Base-by-base conservation (phyloP, 2,797 vertebrate species). In the Chrosomus eos region DNA sequence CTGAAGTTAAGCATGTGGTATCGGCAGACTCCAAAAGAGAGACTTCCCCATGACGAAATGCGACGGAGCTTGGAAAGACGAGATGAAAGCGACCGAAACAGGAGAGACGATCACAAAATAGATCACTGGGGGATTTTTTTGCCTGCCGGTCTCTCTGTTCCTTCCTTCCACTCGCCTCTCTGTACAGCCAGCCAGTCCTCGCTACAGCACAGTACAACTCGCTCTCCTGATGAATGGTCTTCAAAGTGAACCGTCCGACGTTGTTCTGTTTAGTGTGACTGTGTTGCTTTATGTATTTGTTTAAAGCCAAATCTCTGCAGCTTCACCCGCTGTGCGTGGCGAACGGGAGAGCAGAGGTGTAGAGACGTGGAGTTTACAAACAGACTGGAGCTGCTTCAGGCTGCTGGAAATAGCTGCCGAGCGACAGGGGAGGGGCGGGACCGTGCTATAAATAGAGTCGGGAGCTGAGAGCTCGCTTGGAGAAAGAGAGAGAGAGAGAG, bases 331-430 rank as follows among this genome's bases (percentile, higher is more conserved):
- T 53, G 78, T 26, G 43, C 55, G 51, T 53, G 62, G 77, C 45
- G 48, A 78, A 62, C 40, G 70, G 31, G 77, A 86, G 85, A 78
- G 81, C 66, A 76, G 78, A 36, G 51, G 72, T 80, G 83, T 43
- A 58, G 83, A 85, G 83, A 80, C 40, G 83, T 58, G 55, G 88
- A 90, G 90, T 91, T 91, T 91, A 91, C 89, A 90, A 91, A 91
- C 91, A 91, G 88, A 87, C 82, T 89, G 86, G 80, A 84, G 88
- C 90, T 87, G 88, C 88, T 89, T 86, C 75, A 83, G 60, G 68
- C 86, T 86, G 86, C 89, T 91, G 89, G 90, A 91, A 91, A 91
- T 91, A 91, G 90, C 88, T 82, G 85, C 72, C 84, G 89, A 89
- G 86, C 88, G 86, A 89, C 90, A 86, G 87, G 88, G 86, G 86